phyloP scores from a whole-genome alignment of 2,888 invertebrate species.

The Luperina testacea region DNA sequence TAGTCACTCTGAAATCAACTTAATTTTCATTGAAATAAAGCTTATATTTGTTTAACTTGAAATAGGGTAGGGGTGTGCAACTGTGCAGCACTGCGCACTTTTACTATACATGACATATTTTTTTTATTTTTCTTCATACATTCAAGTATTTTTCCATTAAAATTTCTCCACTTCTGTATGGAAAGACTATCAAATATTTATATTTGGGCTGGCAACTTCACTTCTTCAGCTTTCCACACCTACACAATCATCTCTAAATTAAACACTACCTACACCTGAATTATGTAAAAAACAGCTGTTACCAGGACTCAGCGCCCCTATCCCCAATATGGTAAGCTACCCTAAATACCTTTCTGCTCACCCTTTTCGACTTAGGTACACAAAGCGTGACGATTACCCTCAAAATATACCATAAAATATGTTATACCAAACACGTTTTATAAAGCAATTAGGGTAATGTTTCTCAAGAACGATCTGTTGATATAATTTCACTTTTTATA shows the following conservation, averaged over 20 bases:
- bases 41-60: too few relatives aligned
- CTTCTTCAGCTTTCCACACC: background rate
- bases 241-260: background rate
- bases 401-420: slow-evolving; percentile 10
- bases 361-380: background rate
- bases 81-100: too few relatives aligned
- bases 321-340: too few relatives aligned
- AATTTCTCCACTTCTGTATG: too few relatives aligned
- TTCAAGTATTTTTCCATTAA: background rate
- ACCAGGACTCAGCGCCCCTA: too few relatives aligned
- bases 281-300: background rate
- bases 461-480: slow-evolving; percentile 37
- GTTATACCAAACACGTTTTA: slow-evolving; percentile 17
- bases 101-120: background rate
- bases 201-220: background rate
- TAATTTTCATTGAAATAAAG: too few relatives aligned
- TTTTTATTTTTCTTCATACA: background rate
- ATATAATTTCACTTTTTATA: slow-evolving; percentile 48
- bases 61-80: too few relatives aligned
- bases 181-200: background rate
- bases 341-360: background rate
- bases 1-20: too few relatives aligned
- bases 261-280: background rate
- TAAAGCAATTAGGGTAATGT: slow-evolving; percentile 45
- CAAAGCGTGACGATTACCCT: slow-evolving; percentile 2